Evolutionary conservation across 2,888 invertebrate species (phyloP).

Genomic region (Ophion ellenae): DNA sequence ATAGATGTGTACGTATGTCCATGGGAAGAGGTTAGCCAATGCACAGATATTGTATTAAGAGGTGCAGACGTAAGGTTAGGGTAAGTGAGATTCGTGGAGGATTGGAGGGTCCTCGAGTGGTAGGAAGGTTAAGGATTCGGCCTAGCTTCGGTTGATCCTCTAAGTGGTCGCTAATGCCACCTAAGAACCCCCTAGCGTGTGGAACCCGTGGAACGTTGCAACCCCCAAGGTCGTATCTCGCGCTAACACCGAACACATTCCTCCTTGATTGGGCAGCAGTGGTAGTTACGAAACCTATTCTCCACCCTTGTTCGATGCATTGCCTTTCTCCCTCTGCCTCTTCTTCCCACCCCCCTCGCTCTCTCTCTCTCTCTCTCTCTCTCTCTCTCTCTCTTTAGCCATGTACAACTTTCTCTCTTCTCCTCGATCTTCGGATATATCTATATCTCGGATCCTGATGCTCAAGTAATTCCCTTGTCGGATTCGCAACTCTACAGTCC

Average conservation of each 20-base stretch:
- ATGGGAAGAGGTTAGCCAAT: not conserved
- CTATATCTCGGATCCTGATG: slow-evolving; percentile 48
- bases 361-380: slow-evolving; percentile 31
- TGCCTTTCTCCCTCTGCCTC: slow-evolving; percentile 42
- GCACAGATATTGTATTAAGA: slow-evolving; percentile 65
- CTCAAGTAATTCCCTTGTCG: slow-evolving; percentile 60
- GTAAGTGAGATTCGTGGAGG: slow-evolving; percentile 46
- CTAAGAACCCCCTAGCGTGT: slow-evolving; percentile 77
- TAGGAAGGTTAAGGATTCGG: slow-evolving; percentile 61
- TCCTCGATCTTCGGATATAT: slow-evolving; percentile 21
- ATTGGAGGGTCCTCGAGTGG: slow-evolving; percentile 13
- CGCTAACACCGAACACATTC: slow-evolving; percentile 79
- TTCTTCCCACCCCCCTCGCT: slow-evolving; percentile 12
- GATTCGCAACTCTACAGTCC: slow-evolving; percentile 57
- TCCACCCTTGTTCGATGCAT: slow-evolving; percentile 64
- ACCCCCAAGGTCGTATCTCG: slow-evolving; percentile 75
- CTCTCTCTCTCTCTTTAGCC: slow-evolving; percentile 19
- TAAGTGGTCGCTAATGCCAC: slow-evolving; percentile 81
- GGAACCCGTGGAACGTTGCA: slow-evolving; percentile 77
- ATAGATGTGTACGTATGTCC: not conserved
- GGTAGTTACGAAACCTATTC: slow-evolving; percentile 69
- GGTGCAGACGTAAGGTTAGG: slow-evolving; percentile 54
- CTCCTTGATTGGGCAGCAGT: slow-evolving; percentile 78
- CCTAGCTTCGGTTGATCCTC: slow-evolving; percentile 77
- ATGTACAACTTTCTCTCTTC: not conserved